Conservation (phyloP, 2,797 vertebrate species). For the Scyliorhinus canicula region DNA sequence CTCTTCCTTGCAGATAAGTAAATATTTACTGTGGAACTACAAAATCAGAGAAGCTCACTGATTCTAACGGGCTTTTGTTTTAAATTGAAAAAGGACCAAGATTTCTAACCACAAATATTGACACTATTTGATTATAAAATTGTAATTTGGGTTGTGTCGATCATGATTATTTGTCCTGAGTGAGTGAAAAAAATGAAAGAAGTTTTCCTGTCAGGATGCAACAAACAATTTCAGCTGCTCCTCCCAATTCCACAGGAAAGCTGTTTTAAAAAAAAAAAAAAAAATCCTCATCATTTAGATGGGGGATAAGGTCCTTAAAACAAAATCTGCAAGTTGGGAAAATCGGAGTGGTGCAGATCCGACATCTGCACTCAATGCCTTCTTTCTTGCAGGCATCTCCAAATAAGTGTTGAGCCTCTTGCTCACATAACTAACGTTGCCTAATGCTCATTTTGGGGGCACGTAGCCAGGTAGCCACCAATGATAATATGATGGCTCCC, state of each 20-base stretch:
- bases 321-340: not conserved
- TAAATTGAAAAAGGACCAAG: not conserved
- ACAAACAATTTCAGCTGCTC: not conserved
- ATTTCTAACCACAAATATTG: not conserved
- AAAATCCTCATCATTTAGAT: not conserved
- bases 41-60: not conserved
- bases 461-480: not conserved
- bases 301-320: too few relatives aligned
- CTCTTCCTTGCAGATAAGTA: not conserved
- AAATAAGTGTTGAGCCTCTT: not conserved
- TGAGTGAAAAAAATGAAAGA: not conserved
- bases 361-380: not conserved
- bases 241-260: not conserved
- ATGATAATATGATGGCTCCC: not conserved
- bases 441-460: not conserved
- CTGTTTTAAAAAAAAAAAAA: not conserved
- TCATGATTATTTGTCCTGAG: not conserved
- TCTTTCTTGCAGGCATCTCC: not conserved
- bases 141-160: not conserved
- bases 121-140: not conserved
- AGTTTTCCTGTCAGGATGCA: not conserved
- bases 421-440: not conserved
- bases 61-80: not conserved
- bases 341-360: not conserved
- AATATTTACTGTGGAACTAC: not conserved